Conservation (phyloP, 2,797 vertebrate genomes). For the Neostethus bicornis region DNA sequence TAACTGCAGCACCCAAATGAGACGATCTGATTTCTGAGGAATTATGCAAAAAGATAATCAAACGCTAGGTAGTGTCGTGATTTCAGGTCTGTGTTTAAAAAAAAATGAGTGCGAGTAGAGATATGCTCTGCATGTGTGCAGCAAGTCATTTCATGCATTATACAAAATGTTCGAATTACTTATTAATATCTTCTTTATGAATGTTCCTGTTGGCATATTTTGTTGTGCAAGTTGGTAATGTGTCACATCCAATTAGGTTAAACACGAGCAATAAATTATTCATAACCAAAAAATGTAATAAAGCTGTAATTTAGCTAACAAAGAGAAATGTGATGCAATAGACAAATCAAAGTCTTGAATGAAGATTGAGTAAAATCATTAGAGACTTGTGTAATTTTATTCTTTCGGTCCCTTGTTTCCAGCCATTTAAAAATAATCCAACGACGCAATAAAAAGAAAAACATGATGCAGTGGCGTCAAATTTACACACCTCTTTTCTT, state of each 20-base stretch:
- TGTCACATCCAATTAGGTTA: slow-evolving; percentile 42
- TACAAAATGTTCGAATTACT: slow-evolving; percentile 2
- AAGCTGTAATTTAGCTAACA: slow-evolving; percentile 33
- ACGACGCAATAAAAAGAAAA: slow-evolving; percentile 22
- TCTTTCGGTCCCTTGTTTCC: slow-evolving; percentile 32
- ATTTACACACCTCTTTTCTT: neutral
- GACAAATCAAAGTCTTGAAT: slow-evolving; percentile 40
- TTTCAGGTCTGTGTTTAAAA: slow-evolving; percentile 16
- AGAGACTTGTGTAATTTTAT: slow-evolving; percentile 40
- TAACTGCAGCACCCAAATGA: slow-evolving; percentile 30
- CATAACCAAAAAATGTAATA: slow-evolving; percentile 28
- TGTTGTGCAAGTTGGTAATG: slow-evolving; percentile 28
- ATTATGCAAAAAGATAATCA: slow-evolving; percentile 26
- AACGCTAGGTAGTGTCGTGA: slow-evolving; percentile 16
- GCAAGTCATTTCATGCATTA: slow-evolving; percentile 10
- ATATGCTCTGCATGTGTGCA: slow-evolving; percentile 4
- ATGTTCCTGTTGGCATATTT: slow-evolving; percentile 40
- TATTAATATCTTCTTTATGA: slow-evolving; percentile 15
- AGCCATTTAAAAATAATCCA: slow-evolving; percentile 24
- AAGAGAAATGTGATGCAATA: slow-evolving; percentile 44
- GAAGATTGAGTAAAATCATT: slow-evolving; percentile 47
- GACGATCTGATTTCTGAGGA: slow-evolving; percentile 19
- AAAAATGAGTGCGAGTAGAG: neutral
- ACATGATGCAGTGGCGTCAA: slow-evolving; percentile 3
- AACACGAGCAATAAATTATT: slow-evolving; percentile 49